A percentile compares a stretch with the other conserved stretches of the same genome.
Evolutionary conservation across 2,888 invertebrate genomes (phyloP).

Genomic region (Calameuta pallipes): DNA sequence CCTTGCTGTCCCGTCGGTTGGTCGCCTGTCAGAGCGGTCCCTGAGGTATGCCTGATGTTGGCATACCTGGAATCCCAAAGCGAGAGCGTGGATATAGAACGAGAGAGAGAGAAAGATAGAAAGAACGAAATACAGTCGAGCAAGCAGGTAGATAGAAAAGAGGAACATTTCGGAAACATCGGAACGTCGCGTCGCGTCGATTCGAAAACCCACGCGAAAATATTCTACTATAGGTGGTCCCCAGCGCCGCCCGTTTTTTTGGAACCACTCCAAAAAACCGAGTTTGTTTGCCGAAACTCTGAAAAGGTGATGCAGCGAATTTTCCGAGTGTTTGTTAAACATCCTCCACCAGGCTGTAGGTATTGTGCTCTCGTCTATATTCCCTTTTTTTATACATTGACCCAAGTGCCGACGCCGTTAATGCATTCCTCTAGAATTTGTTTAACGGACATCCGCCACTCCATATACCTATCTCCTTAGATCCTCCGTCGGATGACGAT

Average conservation of each 20-base stretch:
- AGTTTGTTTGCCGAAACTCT: conserved; percentile 45
- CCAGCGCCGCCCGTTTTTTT: conserved; percentile 34
- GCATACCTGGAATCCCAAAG: conserved; percentile 7
- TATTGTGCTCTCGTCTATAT: background rate
- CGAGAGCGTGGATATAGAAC: conserved; percentile 8
- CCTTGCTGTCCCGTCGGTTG: conserved; percentile 25
- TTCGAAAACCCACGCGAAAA: background rate
- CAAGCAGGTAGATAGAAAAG: conserved; percentile 6
- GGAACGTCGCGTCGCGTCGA: background rate
- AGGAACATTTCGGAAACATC: background rate
- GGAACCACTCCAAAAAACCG: conserved; percentile 42
- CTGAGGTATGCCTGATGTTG: conserved; percentile 24
- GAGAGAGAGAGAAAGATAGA: conserved; percentile 17
- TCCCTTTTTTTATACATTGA: background rate
- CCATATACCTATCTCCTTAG: background rate
- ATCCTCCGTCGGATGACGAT: background rate
- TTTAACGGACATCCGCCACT: conserved; percentile 1
- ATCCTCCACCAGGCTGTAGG: conserved; percentile 36
- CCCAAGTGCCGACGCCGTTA: conserved; percentile 15
- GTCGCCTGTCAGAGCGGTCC: conserved; percentile 28
- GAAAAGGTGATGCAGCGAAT: conserved; percentile 56
- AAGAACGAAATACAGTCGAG: conserved; percentile 1
- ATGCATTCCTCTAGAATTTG: conserved; percentile 28
- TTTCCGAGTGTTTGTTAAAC: conserved; percentile 58
- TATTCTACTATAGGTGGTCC: conserved; percentile 1